phyloP scores from a whole-genome alignment of 1,140 invertebrate genomes.

The Colletes gigas region DNA sequence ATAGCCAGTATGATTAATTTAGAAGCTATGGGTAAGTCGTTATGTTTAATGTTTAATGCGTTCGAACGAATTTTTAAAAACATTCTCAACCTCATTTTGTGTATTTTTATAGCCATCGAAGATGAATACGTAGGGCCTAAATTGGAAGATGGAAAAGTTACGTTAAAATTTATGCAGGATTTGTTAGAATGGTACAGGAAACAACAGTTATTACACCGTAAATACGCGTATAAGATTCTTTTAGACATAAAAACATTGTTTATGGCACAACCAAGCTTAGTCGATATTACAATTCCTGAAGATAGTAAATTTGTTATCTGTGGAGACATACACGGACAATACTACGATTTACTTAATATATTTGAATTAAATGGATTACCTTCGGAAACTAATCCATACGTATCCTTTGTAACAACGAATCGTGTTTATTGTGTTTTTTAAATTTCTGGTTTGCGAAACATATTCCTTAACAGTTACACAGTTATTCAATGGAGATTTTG shows the following conservation, averaged over 20 bases:
- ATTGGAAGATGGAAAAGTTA: slow-evolving; percentile 94
- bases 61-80: neutral
- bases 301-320: slow-evolving; percentile 98
- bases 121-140: slow-evolving; percentile 96
- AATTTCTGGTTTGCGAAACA: slow-evolving; percentile 5
- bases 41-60: neutral
- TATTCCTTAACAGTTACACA: slow-evolving; percentile 75
- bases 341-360: slow-evolving; percentile 98
- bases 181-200: slow-evolving; percentile 95
- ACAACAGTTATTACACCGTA: slow-evolving; percentile 96
- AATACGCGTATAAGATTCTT: slow-evolving; percentile 99
- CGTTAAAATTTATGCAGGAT: slow-evolving; percentile 90
- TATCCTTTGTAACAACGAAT: slow-evolving; percentile 82
- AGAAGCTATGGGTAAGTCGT: slow-evolving; percentile 92
- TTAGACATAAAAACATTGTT: slow-evolving; percentile 94
- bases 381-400: slow-evolving; percentile 97
- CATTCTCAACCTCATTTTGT: slow-evolving; percentile 40
- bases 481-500: slow-evolving; percentile 99
- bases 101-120: slow-evolving; percentile 89
- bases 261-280: slow-evolving; percentile 91
- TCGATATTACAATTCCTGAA: slow-evolving; percentile 94
- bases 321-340: slow-evolving; percentile 99
- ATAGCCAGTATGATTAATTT: slow-evolving; percentile 94
- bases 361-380: slow-evolving; percentile 98
- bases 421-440: neutral